Conservation (phyloP, 2,888 invertebrate genomes). For the Patella ulyssiponensis region DNA sequence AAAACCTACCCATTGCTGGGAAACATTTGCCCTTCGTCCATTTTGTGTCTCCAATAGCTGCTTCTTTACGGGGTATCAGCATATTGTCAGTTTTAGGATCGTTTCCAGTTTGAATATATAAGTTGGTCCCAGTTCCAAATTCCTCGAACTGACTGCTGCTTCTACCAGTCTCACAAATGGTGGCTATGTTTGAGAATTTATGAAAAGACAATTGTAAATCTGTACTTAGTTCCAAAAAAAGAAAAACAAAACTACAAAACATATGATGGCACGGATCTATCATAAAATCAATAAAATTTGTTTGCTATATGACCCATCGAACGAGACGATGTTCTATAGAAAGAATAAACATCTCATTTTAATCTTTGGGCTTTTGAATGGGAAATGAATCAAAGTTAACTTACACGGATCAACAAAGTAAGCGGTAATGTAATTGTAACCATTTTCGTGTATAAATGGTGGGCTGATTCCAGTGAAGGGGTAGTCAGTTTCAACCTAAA, state of each 20-base stretch:
- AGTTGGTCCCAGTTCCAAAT: conserved; percentile 62
- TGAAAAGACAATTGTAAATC: neutral
- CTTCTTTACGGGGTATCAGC: conserved; percentile 51
- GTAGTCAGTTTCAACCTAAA: no score
- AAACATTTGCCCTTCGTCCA: conserved; percentile 69
- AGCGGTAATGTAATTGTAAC: conserved; percentile 44
- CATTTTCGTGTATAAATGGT: conserved; percentile 42
- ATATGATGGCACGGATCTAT: no score
- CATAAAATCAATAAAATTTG: no score
- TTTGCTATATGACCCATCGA: no score
- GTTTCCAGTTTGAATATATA: conserved; percentile 67
- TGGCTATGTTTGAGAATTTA: conserved; percentile 46
- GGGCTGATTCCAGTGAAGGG: no score
- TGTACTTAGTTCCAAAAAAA: neutral
- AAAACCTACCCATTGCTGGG: conserved; percentile 63
- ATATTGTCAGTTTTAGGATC: conserved; percentile 48
- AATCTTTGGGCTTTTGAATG: no score
- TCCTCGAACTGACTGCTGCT: conserved; percentile 39
- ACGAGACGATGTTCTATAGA: no score
- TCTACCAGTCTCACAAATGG: conserved; percentile 61
- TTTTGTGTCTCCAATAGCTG: conserved; percentile 46
- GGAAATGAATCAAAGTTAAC: neutral
- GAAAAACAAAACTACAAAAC: no score
- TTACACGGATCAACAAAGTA: conserved; percentile 55
- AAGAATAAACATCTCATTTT: no score